These are phyloP conservation scores for Macroramphosus scolopax DNA, from an alignment of 2,797 vertebrate genomes.

Conservation along the genomic window DNA sequence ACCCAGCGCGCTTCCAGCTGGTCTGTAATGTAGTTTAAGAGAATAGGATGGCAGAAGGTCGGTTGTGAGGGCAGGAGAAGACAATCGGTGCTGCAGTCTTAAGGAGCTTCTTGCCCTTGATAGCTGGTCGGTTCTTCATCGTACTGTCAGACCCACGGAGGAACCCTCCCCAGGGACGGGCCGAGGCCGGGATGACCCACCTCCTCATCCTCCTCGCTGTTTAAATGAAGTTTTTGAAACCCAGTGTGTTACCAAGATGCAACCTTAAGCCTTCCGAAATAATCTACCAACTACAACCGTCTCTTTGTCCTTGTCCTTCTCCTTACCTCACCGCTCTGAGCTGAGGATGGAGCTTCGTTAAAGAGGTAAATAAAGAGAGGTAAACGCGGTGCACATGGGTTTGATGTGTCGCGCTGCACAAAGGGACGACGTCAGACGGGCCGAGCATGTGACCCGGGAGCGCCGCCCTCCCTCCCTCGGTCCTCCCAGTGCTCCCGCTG, in stretches of 20 bases:
- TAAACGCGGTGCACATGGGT: slow-evolving; percentile 47
- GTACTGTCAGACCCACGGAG: slow-evolving; percentile 80
- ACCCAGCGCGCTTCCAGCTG: too few relatives aligned
- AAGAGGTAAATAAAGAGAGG: slow-evolving; percentile 70
- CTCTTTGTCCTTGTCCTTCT: too few relatives aligned
- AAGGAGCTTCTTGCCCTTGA: slow-evolving; percentile 72
- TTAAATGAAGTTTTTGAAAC: slow-evolving; percentile 69
- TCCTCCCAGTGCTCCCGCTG: slow-evolving; percentile 46
- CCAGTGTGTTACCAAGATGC: slow-evolving; percentile 75
- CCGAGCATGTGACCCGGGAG: slow-evolving; percentile 60
- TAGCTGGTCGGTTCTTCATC: slow-evolving; percentile 72
- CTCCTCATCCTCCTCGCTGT: slow-evolving; percentile 67
- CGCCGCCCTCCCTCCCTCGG: slow-evolving; percentile 32
- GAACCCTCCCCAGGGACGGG: slow-evolving; percentile 76
- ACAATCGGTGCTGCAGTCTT: slow-evolving; percentile 71
- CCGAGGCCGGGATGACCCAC: slow-evolving; percentile 76
- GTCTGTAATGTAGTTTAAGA: slow-evolving; percentile 20
- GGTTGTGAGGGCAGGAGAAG: slow-evolving; percentile 73
- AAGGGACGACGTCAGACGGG: slow-evolving; percentile 49
- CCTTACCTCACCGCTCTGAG: too few relatives aligned
- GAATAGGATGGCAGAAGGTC: slow-evolving; percentile 49
- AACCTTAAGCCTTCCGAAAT: slow-evolving; percentile 62
- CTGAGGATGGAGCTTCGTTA: slow-evolving; percentile 63
- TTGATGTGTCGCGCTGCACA: slow-evolving; percentile 58
- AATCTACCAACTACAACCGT: slow-evolving; percentile 75